A percentile compares a stretch with the other conserved stretches of the same genome.
phyloP scores from a whole-genome alignment of 2,888 invertebrate genomes.

The Noctua fimbriata region DNA sequence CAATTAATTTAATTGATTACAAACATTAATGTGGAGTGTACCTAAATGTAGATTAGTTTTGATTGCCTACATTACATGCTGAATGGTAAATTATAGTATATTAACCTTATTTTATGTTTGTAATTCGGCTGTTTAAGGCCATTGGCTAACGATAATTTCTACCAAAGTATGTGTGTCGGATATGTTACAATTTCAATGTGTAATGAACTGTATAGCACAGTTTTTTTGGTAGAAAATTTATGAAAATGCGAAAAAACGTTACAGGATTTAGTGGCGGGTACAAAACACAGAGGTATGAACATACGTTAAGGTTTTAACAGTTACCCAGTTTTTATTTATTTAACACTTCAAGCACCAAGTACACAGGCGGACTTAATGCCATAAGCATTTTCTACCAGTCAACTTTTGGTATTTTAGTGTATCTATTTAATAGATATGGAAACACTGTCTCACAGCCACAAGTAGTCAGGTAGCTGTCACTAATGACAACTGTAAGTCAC shows the following conservation, averaged over 20 bases:
- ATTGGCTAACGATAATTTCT: conserved; percentile 18
- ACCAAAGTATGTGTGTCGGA: conserved; percentile 15
- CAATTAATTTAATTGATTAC: conserved; percentile 20
- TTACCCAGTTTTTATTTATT: too few species aligned
- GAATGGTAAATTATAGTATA: conserved; percentile 14
- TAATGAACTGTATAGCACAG: conserved; percentile 18
- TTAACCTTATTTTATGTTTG: conserved; percentile 33
- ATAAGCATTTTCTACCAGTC: too few species aligned
- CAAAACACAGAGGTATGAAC: not conserved
- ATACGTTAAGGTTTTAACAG: not conserved
- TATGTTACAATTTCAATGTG: conserved; percentile 36
- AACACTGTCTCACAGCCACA: too few species aligned
- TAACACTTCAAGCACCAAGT: too few species aligned
- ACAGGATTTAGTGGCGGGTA: not conserved
- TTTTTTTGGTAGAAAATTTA: not conserved
- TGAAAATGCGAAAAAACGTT: not conserved
- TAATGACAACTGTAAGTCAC: too few species aligned
- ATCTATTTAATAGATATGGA: too few species aligned
- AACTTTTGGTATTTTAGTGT: too few species aligned
- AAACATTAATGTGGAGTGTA: too few species aligned
- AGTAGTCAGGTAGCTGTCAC: too few species aligned
- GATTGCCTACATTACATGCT: conserved; percentile 18
- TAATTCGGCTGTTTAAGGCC: conserved; percentile 15
- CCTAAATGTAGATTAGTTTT: conserved; percentile 52
- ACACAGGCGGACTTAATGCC: too few species aligned